Evolutionary conservation across 2,888 invertebrate species (phyloP).

Genomic region (Diarsia mendica): DNA sequence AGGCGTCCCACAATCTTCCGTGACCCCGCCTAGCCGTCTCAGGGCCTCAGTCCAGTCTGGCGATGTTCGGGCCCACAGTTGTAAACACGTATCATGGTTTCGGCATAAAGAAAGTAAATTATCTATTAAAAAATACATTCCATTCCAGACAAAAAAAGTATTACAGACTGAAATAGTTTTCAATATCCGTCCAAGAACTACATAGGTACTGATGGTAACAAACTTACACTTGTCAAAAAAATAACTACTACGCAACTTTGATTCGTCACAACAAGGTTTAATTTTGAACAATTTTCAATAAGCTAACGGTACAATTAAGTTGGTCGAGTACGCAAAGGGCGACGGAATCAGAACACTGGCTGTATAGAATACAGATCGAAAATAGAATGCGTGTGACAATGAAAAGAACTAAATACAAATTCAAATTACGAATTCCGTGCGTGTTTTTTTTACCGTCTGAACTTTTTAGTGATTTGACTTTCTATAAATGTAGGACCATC

Average conservation of each 20-base stretch:
- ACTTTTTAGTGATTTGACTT: conserved; percentile 52
- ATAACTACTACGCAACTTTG: not conserved
- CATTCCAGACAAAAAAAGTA: conserved; percentile 24
- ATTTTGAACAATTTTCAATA: conserved; percentile 41
- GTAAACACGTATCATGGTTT: not conserved
- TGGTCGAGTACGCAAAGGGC: conserved; percentile 58
- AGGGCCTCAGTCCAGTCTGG: no score
- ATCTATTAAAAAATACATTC: not conserved
- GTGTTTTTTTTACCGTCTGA: conserved; percentile 50
- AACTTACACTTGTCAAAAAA: conserved; percentile 1
- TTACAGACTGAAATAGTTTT: conserved; percentile 47
- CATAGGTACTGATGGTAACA: conserved; percentile 27
- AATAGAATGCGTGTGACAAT: conserved; percentile 69
- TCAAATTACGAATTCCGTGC: conserved; percentile 65
- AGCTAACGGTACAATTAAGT: conserved; percentile 49
- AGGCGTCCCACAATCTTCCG: no score
- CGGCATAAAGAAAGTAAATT: not conserved
- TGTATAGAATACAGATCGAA: conserved; percentile 64
- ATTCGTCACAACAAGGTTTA: conserved; percentile 33
- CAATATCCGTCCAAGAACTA: conserved; percentile 47
- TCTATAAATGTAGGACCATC: conserved; percentile 30
- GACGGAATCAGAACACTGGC: conserved; percentile 61
- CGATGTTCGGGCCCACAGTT: not conserved
- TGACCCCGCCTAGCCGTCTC: no score
- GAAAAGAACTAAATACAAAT: conserved; percentile 67